A percentile compares a stretch with the other conserved stretches of the same genome.
phyloP scores from a whole-genome alignment of 1,140 invertebrate genomes.

The Brachystomella parvula region DNA sequence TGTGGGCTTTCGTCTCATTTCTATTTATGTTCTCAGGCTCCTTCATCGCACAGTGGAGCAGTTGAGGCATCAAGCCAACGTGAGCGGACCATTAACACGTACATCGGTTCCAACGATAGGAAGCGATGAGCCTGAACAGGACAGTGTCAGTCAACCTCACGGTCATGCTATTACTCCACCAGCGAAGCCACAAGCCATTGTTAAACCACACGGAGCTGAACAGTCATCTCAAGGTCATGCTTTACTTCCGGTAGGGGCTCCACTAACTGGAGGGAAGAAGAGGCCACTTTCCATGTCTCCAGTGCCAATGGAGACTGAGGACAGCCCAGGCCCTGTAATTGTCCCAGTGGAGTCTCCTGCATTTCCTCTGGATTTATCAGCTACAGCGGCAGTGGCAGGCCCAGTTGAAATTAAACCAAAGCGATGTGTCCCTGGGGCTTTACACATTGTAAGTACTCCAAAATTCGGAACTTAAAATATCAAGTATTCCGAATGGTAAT shows the following conservation, averaged over 20 bases:
- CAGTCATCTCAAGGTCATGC: background rate
- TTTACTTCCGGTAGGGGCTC: background rate
- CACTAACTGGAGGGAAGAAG: background rate
- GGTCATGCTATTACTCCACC: background rate
- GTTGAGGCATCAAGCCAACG: slow-evolving; percentile 54
- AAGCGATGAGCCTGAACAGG: background rate
- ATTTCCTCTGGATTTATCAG: background rate
- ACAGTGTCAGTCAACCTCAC: no score
- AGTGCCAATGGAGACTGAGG: background rate
- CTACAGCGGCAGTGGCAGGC: background rate
- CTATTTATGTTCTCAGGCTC: slow-evolving; percentile 28
- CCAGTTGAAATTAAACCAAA: background rate
- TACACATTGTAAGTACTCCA: background rate
- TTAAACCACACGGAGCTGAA: background rate
- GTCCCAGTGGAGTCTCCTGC: background rate
- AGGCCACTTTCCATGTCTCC: background rate
- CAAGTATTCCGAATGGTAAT: background rate
- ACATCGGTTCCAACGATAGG: background rate
- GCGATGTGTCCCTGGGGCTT: background rate
- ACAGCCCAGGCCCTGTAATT: background rate
- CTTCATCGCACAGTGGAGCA: slow-evolving; percentile 51
- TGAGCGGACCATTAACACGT: slow-evolving; percentile 46
- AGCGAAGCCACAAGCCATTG: background rate
- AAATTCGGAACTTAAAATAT: background rate
- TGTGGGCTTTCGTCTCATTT: background rate